Evolutionary conservation across 2,888 invertebrate species (phyloP).

Genomic region (Agelastica alni): DNA sequence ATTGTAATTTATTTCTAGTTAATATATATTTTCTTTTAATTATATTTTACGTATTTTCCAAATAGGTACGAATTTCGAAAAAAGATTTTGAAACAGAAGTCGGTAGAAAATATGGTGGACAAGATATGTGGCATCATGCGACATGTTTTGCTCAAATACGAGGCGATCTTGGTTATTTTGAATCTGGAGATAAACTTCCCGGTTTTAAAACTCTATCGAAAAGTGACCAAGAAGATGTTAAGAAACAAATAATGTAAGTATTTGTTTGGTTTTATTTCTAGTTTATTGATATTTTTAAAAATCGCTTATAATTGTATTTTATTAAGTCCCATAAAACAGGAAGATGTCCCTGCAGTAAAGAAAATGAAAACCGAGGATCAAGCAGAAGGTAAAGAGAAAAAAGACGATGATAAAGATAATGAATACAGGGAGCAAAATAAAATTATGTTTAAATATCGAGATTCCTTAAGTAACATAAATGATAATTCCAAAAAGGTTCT

Average conservation of each 20-base stretch:
- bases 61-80: conserved; percentile 73
- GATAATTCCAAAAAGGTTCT: background rate
- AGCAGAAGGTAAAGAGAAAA: too few species aligned
- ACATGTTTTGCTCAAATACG: conserved; percentile 84
- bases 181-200: conserved; percentile 72
- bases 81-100: conserved; percentile 82
- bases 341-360: conserved; percentile 66
- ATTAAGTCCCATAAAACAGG: conserved; percentile 56
- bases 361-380: conserved; percentile 73
- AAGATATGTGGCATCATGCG: conserved; percentile 88
- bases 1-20: too few species aligned
- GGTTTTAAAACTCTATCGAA: conserved; percentile 72
- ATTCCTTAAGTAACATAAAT: conserved; percentile 58
- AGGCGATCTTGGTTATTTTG: conserved; percentile 73
- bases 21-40: background rate
- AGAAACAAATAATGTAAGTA: conserved; percentile 68
- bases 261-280: background rate
- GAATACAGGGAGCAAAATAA: conserved; percentile 74
- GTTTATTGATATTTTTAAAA: conserved; percentile 30
- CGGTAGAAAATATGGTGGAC: conserved; percentile 80
- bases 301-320: background rate
- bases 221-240: conserved; percentile 72
- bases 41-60: background rate
- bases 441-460: conserved; percentile 68
- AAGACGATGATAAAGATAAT: conserved; percentile 62